Evolutionary conservation across 2,113 vertebrate genomes (phyloP).

Genomic region (Cavia porcellus): DNA sequence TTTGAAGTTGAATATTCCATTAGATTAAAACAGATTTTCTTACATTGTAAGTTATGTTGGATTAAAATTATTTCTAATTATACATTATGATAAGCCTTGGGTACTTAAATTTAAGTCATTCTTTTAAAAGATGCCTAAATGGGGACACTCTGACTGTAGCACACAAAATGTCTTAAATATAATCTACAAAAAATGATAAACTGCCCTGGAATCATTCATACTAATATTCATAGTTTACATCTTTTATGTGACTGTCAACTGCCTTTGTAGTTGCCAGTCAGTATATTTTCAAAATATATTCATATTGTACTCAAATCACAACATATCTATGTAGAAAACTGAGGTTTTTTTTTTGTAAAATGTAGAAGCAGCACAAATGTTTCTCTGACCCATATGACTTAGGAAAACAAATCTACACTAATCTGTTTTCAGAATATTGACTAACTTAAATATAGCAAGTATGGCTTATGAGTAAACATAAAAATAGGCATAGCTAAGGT

Average conservation of each 20-base stretch:
- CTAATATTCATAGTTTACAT: neutral
- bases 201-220: neutral
- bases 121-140: neutral
- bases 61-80: neutral
- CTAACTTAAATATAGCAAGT: neutral
- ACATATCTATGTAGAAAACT: neutral
- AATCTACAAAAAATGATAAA: neutral
- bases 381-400: neutral
- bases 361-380: neutral
- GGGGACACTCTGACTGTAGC: neutral
- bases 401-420: neutral
- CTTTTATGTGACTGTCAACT: neutral
- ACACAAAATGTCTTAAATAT: neutral
- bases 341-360: no score
- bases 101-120: neutral
- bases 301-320: neutral
- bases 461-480: no score
- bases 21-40: neutral
- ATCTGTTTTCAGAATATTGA: neutral
- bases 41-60: neutral
- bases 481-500: neutral
- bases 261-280: neutral
- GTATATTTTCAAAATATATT: neutral
- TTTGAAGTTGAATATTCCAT: no score
- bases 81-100: neutral